Evolutionary conservation across 2,113 vertebrate genomes (phyloP), one percentile per base, ranked within the genome.

Genomic region (Tonatia bakeri): DNA sequence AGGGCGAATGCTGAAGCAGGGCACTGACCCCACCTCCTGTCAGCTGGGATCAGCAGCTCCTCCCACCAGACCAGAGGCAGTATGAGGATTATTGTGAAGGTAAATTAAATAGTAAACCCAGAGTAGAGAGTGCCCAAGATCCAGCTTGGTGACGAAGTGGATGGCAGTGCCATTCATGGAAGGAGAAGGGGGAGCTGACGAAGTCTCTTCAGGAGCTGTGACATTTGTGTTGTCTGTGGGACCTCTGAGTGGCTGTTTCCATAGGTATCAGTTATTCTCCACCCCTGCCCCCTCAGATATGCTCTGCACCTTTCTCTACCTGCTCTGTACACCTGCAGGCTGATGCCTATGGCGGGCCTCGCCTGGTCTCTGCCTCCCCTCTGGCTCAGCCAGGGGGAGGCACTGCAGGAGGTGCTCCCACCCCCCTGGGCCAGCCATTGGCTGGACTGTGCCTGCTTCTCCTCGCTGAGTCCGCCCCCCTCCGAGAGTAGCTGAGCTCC

Each of bases 241-340:
- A n/a, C 10, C 47, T 59, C 75, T 10, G 28, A 45, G 64, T 24
- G 76, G 24, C 45, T 54, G 2, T 38, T 22, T 87, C 76, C 45
- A 5, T 4, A 0, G 2, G 9, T 12, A 1, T 22, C 19, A 5
- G 33, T 26, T 31, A 5, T 17, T 45, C 56, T 33, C 64, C 38
- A 16, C 26, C 20, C 9, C 24, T 11, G 5, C 59, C 59, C 59
- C 59, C 12, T 31, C 75, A 15, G 33, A 22, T 52, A 52, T 36
- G 75, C 38, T 33, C 10, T 11, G 19, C 43, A 15, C 8, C 79
- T 89, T 77, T 52, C 79, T 61, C 52, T 22, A 4, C 11, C 47
- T 61, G 28, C n/a, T n/a, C 67, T 40, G 31, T 11, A n/a, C 33
- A 1, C 75, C 86, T 28, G 9, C 16, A 54, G 59, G 90, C 7